Evolutionary conservation across 2,797 vertebrate genomes (phyloP).

Genomic region (Tolypeutes matacus): DNA sequence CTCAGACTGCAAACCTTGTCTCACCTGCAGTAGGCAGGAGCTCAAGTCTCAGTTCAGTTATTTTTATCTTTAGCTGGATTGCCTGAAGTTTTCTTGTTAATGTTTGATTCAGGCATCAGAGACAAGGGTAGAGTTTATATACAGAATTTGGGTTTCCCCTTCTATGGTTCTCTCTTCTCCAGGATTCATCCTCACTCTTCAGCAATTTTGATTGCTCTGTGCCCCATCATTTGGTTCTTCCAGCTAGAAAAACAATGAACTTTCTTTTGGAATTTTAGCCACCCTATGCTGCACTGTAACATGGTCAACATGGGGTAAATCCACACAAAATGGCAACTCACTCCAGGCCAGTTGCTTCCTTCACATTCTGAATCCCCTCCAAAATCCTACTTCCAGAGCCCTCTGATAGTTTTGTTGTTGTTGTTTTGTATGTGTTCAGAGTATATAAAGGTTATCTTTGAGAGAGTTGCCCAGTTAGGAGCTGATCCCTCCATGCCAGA

Average conservation of each 20-base stretch:
- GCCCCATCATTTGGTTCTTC: neutral
- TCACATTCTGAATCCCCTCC: neutral
- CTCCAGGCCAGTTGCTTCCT: neutral
- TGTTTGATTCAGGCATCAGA: neutral
- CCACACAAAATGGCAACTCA: neutral
- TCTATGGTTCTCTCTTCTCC: neutral
- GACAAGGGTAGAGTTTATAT: neutral
- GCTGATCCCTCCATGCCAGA: neutral
- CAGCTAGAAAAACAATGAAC: neutral
- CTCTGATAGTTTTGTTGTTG: neutral
- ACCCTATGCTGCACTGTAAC: neutral
- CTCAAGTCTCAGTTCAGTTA: neutral
- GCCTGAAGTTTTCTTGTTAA: neutral
- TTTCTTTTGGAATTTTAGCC: neutral
- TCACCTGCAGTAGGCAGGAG: neutral
- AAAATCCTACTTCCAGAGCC: neutral
- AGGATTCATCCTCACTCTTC: neutral
- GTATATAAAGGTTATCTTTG: neutral
- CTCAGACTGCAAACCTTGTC: neutral
- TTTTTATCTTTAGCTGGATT: neutral
- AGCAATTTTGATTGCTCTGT: neutral
- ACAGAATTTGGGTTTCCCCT: neutral
- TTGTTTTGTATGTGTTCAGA: neutral
- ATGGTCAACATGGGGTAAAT: neutral
- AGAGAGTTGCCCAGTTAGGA: neutral